Evolutionary conservation across 2,113 vertebrate species (phyloP).

Genomic region (Conger conger): DNA sequence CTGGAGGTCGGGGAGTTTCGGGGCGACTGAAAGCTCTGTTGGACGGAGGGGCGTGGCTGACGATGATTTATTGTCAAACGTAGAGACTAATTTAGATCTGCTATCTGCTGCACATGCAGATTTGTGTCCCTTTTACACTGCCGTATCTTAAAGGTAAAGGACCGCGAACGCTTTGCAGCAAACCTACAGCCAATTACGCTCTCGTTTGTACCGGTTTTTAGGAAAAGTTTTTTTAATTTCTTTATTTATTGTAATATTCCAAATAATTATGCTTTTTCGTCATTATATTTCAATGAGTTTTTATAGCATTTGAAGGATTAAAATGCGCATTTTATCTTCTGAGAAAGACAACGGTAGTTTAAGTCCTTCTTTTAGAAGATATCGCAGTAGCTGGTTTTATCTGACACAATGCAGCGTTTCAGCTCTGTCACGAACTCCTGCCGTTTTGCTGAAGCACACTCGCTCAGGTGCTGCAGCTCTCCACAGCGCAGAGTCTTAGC

Average conservation of each 20-base stretch:
- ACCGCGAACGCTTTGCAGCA: background rate
- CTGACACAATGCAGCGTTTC: background rate
- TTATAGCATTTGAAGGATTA: too few relatives aligned
- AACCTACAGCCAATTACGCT: background rate
- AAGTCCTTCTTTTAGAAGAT: too few relatives aligned
- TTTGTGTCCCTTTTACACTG: background rate
- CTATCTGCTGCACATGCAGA: background rate
- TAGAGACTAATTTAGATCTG: background rate
- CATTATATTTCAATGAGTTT: too few relatives aligned
- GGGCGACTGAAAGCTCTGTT: background rate
- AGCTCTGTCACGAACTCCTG: too few relatives aligned
- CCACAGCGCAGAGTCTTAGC: background rate
- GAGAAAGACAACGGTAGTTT: too few relatives aligned
- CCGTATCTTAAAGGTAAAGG: background rate
- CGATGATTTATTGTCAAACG: background rate
- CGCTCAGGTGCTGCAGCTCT: background rate
- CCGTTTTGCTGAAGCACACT: background rate
- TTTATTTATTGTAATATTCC: too few relatives aligned
- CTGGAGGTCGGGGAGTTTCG: background rate
- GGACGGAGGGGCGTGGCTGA: background rate
- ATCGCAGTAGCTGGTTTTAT: background rate
- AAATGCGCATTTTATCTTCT: too few relatives aligned
- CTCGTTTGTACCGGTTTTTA: background rate
- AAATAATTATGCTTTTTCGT: too few relatives aligned
- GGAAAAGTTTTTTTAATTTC: too few relatives aligned